Evolutionary conservation across 2,113 vertebrate species (phyloP), one percentile per base, ranked within the genome.

Genomic region (Zosterops pallidus): DNA sequence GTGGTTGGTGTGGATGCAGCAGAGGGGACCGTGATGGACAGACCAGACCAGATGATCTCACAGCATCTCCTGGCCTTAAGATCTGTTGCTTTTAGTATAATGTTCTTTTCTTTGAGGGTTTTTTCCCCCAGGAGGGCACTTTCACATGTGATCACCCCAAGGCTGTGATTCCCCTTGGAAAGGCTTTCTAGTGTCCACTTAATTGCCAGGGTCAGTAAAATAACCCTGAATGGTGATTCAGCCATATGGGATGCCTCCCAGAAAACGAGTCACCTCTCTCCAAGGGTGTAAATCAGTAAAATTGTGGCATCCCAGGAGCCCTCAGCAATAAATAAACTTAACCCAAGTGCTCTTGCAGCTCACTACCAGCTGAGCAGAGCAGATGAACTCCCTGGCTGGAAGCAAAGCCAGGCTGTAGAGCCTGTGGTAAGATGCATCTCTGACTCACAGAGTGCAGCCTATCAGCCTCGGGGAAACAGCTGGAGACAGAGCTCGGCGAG

Each of bases 241-340:
- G 47, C 46, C 24, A 5, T 46, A 50, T 1, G 14, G 15, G 69
- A 49, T 50, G 17, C 41, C 77, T 71, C 77, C 37, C 56, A 83
- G 46, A 76, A 88, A 87, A 78, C 0, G 1, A 89, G 64, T 65
- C 1, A 5, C 44, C 76, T 68, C 68, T 92, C 86, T 71, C 44
- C 35, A 35, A 79, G 77, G 53, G n/a, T 59, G 25, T 94, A 86
- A 94, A 91, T 89, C 69, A 52, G 42, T 59, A 28, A 12, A 64
- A 79, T 3, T 22, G 53, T 83, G 69, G 37, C 81, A 75, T 64
- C 80, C 41, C 33, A 47, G 72, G n/a, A 83, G 76, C 52, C 69
- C 64, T 92, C 22, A 35, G 92, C 80, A 89, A 84, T 94, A 93
- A 96, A 90, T 59, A 68, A 88, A 86, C 49, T 46, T 82, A 86